These are phyloP conservation scores for Ceyx melanurus DNA, from an alignment of 2,113 vertebrate genomes.

Conservation along the genomic window DNA sequence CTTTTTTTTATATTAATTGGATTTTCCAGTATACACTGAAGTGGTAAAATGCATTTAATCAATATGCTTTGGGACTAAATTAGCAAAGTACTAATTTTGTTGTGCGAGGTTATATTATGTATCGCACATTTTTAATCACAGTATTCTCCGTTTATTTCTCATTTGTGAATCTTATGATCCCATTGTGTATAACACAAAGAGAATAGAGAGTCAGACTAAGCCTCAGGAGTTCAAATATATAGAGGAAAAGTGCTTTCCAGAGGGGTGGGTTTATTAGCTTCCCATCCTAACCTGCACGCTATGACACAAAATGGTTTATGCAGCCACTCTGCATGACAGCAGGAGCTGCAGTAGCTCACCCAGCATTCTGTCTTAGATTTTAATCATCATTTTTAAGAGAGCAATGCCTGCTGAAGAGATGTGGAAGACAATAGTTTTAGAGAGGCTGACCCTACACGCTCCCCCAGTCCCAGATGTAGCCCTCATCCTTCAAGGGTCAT, in stretches of 20 bases:
- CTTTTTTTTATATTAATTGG: conserved; percentile 72
- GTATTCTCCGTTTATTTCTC: conserved; percentile 62
- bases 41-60: conserved; percentile 72
- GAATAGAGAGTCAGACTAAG: conserved; percentile 38
- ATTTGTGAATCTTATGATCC: conserved; percentile 59
- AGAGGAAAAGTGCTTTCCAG: not conserved
- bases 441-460: not conserved
- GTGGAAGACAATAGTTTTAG: not conserved
- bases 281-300: conserved; percentile 18
- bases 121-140: conserved; percentile 71
- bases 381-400: not conserved
- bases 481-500: not conserved
- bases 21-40: conserved; percentile 67
- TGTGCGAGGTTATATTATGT: conserved; percentile 65
- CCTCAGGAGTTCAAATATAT: conserved; percentile 13
- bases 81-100: conserved; percentile 72
- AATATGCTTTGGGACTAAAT: conserved; percentile 72
- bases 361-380: not conserved
- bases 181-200: conserved; percentile 55
- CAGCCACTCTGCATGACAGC: not conserved
- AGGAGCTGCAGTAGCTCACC: not conserved
- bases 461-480: not conserved
- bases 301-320: not conserved
- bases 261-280: conserved; percentile 19
- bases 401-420: not conserved